These are phyloP conservation scores for Drosophila prolongata DNA, from an alignment of 2,888 invertebrate genomes.

Conservation along the genomic window DNA sequence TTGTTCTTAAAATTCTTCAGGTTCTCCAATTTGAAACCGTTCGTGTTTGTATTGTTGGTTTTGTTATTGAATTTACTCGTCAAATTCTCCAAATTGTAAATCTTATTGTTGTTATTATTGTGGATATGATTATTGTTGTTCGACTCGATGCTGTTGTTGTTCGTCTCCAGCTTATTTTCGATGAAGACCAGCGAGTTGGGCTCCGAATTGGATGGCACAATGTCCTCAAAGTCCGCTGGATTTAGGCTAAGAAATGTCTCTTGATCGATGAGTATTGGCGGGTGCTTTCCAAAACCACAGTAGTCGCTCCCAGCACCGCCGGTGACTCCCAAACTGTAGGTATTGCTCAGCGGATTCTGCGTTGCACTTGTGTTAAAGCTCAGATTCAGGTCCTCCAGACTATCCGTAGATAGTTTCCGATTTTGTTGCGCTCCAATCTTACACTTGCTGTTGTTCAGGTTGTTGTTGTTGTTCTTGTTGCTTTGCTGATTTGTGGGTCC, in stretches of 20 bases:
- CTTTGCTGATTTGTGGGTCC: slow-evolving; percentile 84
- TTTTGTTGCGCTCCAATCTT: slow-evolving; percentile 77
- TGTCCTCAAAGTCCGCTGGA: slow-evolving; percentile 84
- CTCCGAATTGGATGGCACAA: slow-evolving; percentile 81
- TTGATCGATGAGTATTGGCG: slow-evolving; percentile 83
- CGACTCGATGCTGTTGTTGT: slow-evolving; percentile 60
- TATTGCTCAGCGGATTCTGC: slow-evolving; percentile 70
- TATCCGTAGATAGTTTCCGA: slow-evolving; percentile 79
- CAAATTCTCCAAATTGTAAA: slow-evolving; percentile 81
- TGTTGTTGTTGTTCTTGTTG: slow-evolving; percentile 44
- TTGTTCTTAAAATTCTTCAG: slow-evolving; percentile 84
- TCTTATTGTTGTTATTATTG: slow-evolving; percentile 73
- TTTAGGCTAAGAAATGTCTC: slow-evolving; percentile 84
- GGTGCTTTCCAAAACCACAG: slow-evolving; percentile 73
- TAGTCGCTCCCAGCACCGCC: slow-evolving; percentile 16
- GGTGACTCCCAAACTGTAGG: slow-evolving; percentile 71
- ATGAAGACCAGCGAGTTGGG: slow-evolving; percentile 83
- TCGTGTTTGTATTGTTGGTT: slow-evolving; percentile 83
- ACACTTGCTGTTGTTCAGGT: slow-evolving; percentile 54
- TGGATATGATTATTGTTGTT: slow-evolving; percentile 62
- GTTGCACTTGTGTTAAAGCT: slow-evolving; percentile 78
- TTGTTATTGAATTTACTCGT: slow-evolving; percentile 83
- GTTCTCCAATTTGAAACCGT: slow-evolving; percentile 84
- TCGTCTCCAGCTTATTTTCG: slow-evolving; percentile 81
- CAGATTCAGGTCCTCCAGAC: slow-evolving; percentile 83